Conservation (phyloP, 2,888 invertebrate species). For the Enchytraeus crypticus region DNA sequence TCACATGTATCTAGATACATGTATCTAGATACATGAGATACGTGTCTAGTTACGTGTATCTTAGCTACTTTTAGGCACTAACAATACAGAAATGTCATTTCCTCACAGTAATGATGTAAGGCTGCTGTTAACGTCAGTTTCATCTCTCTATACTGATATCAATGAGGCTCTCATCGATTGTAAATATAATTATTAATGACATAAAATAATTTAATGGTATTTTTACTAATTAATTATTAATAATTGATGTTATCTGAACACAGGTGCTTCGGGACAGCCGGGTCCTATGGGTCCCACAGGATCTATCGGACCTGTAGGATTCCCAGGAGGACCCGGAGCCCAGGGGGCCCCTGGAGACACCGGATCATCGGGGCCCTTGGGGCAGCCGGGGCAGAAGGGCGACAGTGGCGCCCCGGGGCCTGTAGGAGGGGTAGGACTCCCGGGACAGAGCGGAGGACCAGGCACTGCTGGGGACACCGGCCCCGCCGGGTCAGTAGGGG, state of each 20-base stretch:
- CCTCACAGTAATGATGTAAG: too few species aligned
- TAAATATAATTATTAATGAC: too few species aligned
- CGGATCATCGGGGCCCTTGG: conserved; percentile 6
- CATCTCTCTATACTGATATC: too few species aligned
- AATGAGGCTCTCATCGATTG: too few species aligned
- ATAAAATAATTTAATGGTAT: too few species aligned
- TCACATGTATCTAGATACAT: too few species aligned
- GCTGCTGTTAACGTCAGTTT: too few species aligned
- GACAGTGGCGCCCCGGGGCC: conserved; percentile 12
- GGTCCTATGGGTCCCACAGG: conserved; percentile 8
- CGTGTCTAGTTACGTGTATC: not conserved
- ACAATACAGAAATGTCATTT: too few species aligned
- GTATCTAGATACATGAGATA: too few species aligned
- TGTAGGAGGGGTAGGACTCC: conserved; percentile 16
- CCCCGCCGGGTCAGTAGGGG: not conserved
- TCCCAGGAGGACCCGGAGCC: not conserved
- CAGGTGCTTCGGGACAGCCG: conserved; percentile 10
- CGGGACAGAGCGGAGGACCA: not conserved
- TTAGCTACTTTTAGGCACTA: too few species aligned
- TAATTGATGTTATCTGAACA: too few species aligned
- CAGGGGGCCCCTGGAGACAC: conserved; percentile 3
- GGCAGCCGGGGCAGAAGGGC: conserved; percentile 8
- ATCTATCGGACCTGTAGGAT: not conserved
- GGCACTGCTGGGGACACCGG: conserved; percentile 4
- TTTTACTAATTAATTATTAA: too few species aligned